Evolutionary conservation across 1,140 invertebrate species (phyloP).

Genomic region (Cydia fagiglandana): DNA sequence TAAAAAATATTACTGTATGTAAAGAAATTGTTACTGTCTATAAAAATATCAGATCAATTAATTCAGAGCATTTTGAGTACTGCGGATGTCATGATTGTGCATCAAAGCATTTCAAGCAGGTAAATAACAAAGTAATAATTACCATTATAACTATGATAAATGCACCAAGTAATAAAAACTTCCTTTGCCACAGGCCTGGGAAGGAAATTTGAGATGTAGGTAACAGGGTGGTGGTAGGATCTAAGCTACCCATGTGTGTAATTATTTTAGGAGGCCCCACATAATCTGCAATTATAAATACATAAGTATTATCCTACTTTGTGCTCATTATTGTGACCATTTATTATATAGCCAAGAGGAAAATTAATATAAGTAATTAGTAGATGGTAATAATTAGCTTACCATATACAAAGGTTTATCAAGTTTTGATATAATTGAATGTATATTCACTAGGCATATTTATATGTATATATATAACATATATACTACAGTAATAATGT

Average conservation of each 20-base stretch:
- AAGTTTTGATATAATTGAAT: not conserved
- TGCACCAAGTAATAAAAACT: not conserved
- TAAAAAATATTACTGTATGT: not conserved
- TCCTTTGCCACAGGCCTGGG: not conserved
- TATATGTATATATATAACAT: not conserved
- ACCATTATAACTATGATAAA: conserved; percentile 9
- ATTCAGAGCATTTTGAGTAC: not conserved
- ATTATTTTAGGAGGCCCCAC: not conserved
- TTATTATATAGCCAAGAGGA: not conserved
- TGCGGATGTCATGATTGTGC: conserved; percentile 2
- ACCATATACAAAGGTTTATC: conserved; percentile 7
- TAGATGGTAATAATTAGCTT: not conserved
- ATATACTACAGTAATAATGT: not conserved
- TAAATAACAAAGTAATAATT: conserved; percentile 11
- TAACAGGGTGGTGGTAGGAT: not conserved
- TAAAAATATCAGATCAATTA: conserved; percentile 2
- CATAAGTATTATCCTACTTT: not conserved
- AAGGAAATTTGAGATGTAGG: not conserved
- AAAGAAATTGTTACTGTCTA: not conserved
- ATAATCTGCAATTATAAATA: conserved; percentile 15
- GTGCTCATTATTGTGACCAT: not conserved
- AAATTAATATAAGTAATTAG: not conserved
- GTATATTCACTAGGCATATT: not conserved
- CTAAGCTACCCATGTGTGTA: not conserved
- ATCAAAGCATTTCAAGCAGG: conserved; percentile 8